Evolutionary conservation across 2,113 vertebrate genomes (phyloP).

Genomic region (Cyprinodon variegatus): DNA sequence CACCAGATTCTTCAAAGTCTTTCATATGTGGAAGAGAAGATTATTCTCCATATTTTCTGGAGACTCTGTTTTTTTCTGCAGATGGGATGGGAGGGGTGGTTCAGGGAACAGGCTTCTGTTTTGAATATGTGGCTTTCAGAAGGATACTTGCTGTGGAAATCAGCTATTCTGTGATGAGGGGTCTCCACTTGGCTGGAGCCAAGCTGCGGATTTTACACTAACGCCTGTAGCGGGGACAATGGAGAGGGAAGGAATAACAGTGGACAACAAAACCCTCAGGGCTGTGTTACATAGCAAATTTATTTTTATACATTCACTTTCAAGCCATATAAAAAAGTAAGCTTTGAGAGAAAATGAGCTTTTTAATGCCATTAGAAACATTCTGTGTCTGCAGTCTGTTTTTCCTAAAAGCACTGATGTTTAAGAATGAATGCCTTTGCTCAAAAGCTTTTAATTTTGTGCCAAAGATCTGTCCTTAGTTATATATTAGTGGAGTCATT

Average conservation of each 20-base stretch:
- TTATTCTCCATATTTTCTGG: slow-evolving; percentile 99
- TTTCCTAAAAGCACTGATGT: slow-evolving; percentile 95
- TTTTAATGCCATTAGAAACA: slow-evolving; percentile 84
- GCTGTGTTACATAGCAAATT: slow-evolving; percentile 87
- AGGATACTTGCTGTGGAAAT: slow-evolving; percentile 78
- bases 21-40: slow-evolving; percentile 99
- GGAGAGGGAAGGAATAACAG: slow-evolving; percentile 83
- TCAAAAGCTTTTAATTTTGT: slow-evolving; percentile 56
- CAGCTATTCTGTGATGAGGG: slow-evolving; percentile 72
- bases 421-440: slow-evolving; percentile 73
- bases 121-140: slow-evolving; percentile 81
- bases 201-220: slow-evolving; percentile 79
- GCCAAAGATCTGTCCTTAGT: slow-evolving; percentile 65
- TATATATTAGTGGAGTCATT: slow-evolving; percentile 50
- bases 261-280: slow-evolving; percentile 92
- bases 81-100: slow-evolving; percentile 72
- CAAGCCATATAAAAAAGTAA: slow-evolving; percentile 87
- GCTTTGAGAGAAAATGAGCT: slow-evolving; percentile 79
- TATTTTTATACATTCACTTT: slow-evolving; percentile 95
- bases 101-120: slow-evolving; percentile 78
- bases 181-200: slow-evolving; percentile 59
- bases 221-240: slow-evolving; percentile 79
- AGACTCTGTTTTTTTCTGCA: slow-evolving; percentile 87
- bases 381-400: slow-evolving; percentile 88
- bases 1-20: slow-evolving; percentile 87